These are phyloP conservation scores for Syrmaticus mikado DNA, from an alignment of 2,113 vertebrate genomes.

Conservation along the genomic window DNA sequence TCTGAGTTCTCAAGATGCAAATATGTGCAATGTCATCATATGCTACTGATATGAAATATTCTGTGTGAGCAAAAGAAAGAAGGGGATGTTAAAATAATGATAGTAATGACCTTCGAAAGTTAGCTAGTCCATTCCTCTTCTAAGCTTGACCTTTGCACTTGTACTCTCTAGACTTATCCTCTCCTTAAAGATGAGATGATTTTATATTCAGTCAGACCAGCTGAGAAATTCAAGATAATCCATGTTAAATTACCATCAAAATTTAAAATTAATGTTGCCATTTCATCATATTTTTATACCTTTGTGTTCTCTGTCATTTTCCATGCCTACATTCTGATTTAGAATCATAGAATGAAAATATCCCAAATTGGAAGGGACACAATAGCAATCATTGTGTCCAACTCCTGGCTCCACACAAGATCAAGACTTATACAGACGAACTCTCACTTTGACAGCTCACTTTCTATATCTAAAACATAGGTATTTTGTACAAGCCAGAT, in stretches of 20 bases:
- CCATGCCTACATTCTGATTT: neutral
- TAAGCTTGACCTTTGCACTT: neutral
- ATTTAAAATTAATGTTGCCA: neutral
- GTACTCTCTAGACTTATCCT: neutral
- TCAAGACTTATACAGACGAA: neutral
- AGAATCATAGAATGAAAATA: too few relatives aligned
- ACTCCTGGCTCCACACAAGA: too few relatives aligned
- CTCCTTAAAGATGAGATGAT: neutral
- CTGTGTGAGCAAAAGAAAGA: neutral
- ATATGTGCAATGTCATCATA: neutral
- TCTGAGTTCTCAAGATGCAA: neutral
- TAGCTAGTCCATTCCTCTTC: neutral
- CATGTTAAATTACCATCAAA: neutral
- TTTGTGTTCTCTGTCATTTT: neutral
- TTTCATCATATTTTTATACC: neutral
- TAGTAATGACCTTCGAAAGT: neutral
- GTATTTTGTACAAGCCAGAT: neutral
- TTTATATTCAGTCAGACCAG: neutral
- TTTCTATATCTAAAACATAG: neutral
- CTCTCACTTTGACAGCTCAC: neutral
- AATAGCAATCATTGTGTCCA: too few relatives aligned
- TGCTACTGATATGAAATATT: neutral
- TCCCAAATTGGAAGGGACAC: too few relatives aligned
- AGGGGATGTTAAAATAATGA: neutral
- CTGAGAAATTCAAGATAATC: neutral